These are phyloP conservation scores for Ophion obscuratus DNA, from an alignment of 2,888 invertebrate genomes.

Conservation along the genomic window DNA sequence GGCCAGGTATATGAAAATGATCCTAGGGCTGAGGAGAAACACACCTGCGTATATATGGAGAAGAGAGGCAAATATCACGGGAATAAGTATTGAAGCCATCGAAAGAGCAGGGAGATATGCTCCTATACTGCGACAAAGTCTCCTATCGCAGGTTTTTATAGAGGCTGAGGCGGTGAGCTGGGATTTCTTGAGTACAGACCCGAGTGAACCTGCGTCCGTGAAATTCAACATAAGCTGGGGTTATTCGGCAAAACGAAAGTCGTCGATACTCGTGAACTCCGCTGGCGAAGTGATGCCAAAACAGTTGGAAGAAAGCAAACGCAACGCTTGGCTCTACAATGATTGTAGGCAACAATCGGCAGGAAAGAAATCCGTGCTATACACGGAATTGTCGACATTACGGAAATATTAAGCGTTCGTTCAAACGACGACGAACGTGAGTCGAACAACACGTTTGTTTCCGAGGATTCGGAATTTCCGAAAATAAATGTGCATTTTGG, in stretches of 20 bases:
- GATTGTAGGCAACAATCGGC: constrained; percentile 75
- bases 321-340: constrained; percentile 77
- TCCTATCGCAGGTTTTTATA: constrained; percentile 75
- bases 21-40: no score
- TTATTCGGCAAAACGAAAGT: constrained; percentile 78
- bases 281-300: constrained; percentile 77
- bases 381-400: constrained; percentile 80
- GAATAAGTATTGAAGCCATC: no score
- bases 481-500: neutral
- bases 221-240: constrained; percentile 77
- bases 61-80: no score
- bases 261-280: constrained; percentile 76
- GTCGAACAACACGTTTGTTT: constrained; percentile 35
- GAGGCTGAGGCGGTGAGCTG: constrained; percentile 77
- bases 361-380: constrained; percentile 76
- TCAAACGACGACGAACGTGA: constrained; percentile 78
- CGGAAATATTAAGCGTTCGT: constrained; percentile 77
- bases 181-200: constrained; percentile 78
- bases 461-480: neutral
- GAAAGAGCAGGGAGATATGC: no score
- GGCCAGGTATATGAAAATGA: no score
- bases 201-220: constrained; percentile 75
- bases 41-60: no score
- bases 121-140: no score
- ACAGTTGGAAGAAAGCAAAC: constrained; percentile 75